Conservation (phyloP, 2,888 invertebrate genomes). For the Tuta absoluta region DNA sequence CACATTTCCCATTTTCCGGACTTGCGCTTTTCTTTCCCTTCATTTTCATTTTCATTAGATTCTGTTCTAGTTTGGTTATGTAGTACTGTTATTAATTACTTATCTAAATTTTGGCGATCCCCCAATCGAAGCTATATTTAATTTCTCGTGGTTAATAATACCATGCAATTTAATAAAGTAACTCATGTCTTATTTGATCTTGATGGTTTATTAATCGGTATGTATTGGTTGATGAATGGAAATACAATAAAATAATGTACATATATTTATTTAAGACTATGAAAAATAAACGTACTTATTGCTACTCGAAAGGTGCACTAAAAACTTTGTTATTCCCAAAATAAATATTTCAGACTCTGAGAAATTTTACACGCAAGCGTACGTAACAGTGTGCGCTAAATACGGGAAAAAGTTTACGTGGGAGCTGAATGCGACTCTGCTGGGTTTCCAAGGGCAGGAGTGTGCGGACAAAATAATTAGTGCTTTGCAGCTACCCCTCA, state of each 20-base stretch:
- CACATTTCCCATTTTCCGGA: background rate
- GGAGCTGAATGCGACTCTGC: constrained; percentile 86
- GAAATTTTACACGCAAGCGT: constrained; percentile 86
- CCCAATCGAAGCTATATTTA: too few relatives aligned
- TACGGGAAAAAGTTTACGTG: constrained; percentile 89
- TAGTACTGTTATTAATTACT: too few relatives aligned
- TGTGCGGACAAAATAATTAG: constrained; percentile 82
- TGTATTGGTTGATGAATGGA: constrained; percentile 33
- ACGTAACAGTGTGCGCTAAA: constrained; percentile 83
- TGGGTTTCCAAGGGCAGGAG: constrained; percentile 85
- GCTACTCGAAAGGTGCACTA: too few relatives aligned
- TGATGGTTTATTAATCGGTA: constrained; percentile 82
- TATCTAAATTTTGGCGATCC: too few relatives aligned
- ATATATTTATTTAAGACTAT: background rate
- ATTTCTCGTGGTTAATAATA: background rate
- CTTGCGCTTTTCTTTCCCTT: background rate
- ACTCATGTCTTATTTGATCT: constrained; percentile 83
- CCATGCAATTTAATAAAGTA: constrained; percentile 68
- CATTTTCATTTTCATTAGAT: background rate
- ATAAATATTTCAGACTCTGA: constrained; percentile 88
- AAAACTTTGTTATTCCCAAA: too few relatives aligned
- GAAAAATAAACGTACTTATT: too few relatives aligned
- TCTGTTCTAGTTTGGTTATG: background rate
- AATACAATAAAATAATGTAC: background rate
- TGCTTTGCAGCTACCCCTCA: constrained; percentile 83